Evolutionary conservation across 2,888 invertebrate genomes (phyloP).

Genomic region (Sthenelais limicola): DNA sequence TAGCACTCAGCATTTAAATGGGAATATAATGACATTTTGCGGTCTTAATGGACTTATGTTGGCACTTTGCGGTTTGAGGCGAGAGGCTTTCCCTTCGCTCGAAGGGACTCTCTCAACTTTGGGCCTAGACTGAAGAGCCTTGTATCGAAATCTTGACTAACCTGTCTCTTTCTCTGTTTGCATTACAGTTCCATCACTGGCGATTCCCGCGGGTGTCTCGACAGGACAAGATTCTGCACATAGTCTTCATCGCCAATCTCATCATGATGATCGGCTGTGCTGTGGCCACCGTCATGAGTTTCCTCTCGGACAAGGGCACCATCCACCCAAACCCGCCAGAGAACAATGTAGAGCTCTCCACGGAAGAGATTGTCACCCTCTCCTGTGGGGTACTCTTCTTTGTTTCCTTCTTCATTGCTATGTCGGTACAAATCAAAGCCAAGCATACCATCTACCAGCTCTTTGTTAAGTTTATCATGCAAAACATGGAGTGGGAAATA

Average conservation of each 20-base stretch:
- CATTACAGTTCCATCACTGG: constrained; percentile 73
- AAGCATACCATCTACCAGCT: constrained; percentile 73
- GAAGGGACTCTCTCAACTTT: no score
- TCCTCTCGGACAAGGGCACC: constrained; percentile 72
- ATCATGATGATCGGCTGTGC: constrained; percentile 75
- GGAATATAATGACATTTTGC: no score
- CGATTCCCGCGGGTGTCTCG: constrained; percentile 73
- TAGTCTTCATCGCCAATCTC: constrained; percentile 73
- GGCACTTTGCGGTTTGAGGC: no score
- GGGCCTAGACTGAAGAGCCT: no score
- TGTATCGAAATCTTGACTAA: no score
- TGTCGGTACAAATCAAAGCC: constrained; percentile 76
- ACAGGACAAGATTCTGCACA: constrained; percentile 74
- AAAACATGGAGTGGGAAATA: constrained; percentile 74
- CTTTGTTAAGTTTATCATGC: constrained; percentile 69
- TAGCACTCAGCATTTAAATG: no score
- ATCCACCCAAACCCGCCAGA: constrained; percentile 61
- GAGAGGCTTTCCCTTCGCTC: no score
- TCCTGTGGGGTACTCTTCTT: constrained; percentile 76
- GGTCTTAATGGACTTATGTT: no score
- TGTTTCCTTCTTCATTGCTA: constrained; percentile 75
- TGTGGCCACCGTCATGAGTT: constrained; percentile 74
- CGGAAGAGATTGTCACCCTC: constrained; percentile 74
- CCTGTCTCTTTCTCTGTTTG: constrained; percentile 49
- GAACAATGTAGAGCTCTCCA: constrained; percentile 71